Evolutionary conservation across 2,113 vertebrate genomes (phyloP).

Genomic region (Microtus oregoni): DNA sequence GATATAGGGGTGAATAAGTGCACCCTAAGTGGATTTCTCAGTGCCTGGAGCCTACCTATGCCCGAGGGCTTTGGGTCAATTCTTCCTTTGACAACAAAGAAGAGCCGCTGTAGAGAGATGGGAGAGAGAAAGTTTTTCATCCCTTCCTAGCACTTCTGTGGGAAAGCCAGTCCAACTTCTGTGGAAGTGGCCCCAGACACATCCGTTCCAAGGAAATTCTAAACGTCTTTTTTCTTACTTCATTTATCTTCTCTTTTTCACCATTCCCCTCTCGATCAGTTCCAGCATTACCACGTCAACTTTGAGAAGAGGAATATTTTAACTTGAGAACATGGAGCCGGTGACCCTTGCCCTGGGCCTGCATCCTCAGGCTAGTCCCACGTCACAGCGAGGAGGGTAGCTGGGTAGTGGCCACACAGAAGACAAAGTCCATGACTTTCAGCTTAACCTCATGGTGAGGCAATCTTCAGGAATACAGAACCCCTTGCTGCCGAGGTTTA

Average conservation of each 20-base stretch:
- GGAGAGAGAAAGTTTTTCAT: background rate
- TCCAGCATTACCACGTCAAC: background rate
- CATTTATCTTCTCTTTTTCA: background rate
- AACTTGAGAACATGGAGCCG: background rate
- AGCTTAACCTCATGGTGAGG: constrained; percentile 73
- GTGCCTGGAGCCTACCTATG: background rate
- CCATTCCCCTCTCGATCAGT: background rate
- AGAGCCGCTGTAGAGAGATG: background rate
- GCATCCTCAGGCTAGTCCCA: background rate
- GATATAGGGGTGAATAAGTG: background rate
- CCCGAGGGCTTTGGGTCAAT: background rate
- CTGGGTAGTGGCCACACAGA: constrained; percentile 61
- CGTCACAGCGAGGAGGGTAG: background rate
- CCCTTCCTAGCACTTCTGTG: rapidly evolving
- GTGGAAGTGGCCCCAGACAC: background rate
- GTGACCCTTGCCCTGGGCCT: background rate
- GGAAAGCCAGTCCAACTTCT: background rate
- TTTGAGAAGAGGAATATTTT: background rate
- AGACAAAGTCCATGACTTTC: constrained; percentile 75
- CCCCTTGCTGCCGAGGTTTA: constrained; percentile 77
- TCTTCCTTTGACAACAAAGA: background rate
- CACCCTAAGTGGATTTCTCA: background rate
- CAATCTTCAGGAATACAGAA: constrained; percentile 81
- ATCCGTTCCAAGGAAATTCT: background rate
- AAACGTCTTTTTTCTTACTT: background rate